Conservation (phyloP, 2,888 invertebrate species). For the Exephanes ischioxanthus region DNA sequence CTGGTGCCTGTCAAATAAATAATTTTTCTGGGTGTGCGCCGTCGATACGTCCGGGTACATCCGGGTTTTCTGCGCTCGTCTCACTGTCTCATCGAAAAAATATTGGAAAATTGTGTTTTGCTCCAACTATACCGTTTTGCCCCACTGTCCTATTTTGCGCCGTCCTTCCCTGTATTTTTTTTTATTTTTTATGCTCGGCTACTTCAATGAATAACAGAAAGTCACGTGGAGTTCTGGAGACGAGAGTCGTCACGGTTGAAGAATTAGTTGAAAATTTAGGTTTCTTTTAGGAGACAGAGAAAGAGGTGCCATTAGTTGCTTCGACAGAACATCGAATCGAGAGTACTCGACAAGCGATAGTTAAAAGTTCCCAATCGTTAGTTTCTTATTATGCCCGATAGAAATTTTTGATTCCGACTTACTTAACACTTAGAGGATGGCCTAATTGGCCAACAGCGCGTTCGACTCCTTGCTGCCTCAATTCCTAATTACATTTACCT, state of each 20-base stretch:
- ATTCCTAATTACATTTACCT: constrained; percentile 86
- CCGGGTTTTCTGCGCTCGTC: too few relatives aligned
- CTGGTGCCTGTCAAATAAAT: too few relatives aligned
- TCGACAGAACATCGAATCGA: not conserved
- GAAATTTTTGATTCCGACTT: constrained; percentile 83
- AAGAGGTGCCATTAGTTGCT: not conserved
- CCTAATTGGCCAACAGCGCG: constrained; percentile 84
- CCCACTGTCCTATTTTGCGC: too few relatives aligned
- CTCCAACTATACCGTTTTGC: too few relatives aligned
- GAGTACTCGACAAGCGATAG: constrained; percentile 21
- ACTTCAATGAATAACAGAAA: not conserved
- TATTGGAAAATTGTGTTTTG: too few relatives aligned
- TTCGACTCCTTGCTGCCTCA: constrained; percentile 84
- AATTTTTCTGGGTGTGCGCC: too few relatives aligned
- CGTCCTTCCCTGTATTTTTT: not conserved
- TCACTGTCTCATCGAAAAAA: too few relatives aligned
- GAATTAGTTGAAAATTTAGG: constrained; percentile 19
- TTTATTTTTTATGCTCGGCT: not conserved
- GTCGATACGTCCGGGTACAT: too few relatives aligned
- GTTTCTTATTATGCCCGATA: constrained; percentile 75
- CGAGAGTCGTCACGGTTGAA: constrained; percentile 35
- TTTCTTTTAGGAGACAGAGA: too few relatives aligned
- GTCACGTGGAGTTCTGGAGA: constrained; percentile 27
- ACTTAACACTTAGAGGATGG: constrained; percentile 85
- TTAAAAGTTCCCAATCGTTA: constrained; percentile 45